Percentiles rank a stretch among this genome's conserved stretches.
Conservation (phyloP, 37 sponge, comb jelly and placozoan species). For the Theonella swinhoei region DNA sequence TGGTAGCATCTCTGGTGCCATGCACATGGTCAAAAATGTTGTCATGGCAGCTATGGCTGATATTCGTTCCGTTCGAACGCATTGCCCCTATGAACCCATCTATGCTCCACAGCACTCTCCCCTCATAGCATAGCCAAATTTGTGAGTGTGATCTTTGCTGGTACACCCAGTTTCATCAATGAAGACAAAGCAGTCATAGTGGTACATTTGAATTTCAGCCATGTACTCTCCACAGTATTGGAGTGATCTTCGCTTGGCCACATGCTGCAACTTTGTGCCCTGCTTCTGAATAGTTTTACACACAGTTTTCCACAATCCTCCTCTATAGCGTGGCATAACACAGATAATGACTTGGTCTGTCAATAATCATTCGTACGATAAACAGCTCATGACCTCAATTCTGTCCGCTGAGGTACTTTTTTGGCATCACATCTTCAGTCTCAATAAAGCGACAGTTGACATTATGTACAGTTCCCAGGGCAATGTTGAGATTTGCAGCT, state of each 20-base stretch:
- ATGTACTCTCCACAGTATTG: neutral
- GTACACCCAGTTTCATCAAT: slow-evolving; percentile 41
- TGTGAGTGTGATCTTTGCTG: slow-evolving; percentile 6
- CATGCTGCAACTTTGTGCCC: slow-evolving; percentile 5
- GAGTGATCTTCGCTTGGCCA: slow-evolving; percentile 5
- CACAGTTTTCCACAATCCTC: slow-evolving; percentile 19
- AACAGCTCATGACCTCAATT: slow-evolving; percentile 10
- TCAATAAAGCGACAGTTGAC: neutral
- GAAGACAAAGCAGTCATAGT: slow-evolving; percentile 5
- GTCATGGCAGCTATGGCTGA: slow-evolving; percentile 39
- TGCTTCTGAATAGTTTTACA: slow-evolving; percentile 10
- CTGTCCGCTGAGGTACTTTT: neutral
- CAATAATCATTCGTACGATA: slow-evolving; percentile 5
- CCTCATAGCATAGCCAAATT: slow-evolving; percentile 32
- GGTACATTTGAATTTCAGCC: slow-evolving; percentile 10
- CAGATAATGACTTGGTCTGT: slow-evolving; percentile 13
- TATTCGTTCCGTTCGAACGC: too few species aligned
- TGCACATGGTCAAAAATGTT: slow-evolving; percentile 11
- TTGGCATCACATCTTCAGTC: slow-evolving; percentile 14
- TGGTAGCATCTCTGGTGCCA: slow-evolving; percentile 28
- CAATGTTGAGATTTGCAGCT: slow-evolving; percentile 19
- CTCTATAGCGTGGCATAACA: neutral
- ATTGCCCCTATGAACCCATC: slow-evolving; percentile 3
- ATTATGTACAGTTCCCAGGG: slow-evolving; percentile 7
- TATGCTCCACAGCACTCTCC: slow-evolving; percentile 12